phyloP scores from a whole-genome alignment of 2,797 vertebrate species.

The Atherinosoma microstoma region DNA sequence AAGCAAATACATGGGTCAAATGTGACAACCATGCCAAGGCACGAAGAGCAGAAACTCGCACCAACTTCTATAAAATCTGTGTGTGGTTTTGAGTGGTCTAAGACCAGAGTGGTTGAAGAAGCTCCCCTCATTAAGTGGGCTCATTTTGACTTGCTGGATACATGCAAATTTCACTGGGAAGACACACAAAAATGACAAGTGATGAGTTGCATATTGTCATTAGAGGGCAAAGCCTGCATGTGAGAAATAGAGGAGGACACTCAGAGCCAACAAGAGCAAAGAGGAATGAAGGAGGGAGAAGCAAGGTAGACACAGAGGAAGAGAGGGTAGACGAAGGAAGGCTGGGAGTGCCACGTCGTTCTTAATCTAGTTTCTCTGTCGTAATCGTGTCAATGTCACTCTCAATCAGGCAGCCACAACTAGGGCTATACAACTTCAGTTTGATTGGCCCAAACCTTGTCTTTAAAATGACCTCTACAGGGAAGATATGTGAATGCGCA shows the following conservation, averaged over 20 bases:
- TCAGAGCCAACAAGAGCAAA: conserved; percentile 63
- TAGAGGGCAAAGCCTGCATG: conserved; percentile 52
- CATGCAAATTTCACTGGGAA: conserved; percentile 14
- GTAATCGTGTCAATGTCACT: conserved; percentile 90
- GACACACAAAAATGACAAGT: conserved; percentile 17
- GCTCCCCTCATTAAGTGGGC: not conserved
- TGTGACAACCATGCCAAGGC: not conserved
- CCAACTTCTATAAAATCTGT: conserved; percentile 2
- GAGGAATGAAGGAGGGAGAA: conserved; percentile 59
- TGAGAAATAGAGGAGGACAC: conserved; percentile 39
- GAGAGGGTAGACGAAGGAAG: conserved; percentile 72
- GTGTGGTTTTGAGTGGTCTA: not conserved
- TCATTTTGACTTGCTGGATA: not conserved
- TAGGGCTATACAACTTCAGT: conserved; percentile 85
- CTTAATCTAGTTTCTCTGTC: conserved; percentile 87
- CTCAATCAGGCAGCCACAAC: conserved; percentile 87
- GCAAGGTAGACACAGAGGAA: conserved; percentile 60
- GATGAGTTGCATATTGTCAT: conserved; percentile 26
- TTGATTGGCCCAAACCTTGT: conserved; percentile 82
- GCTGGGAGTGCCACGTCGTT: conserved; percentile 81
- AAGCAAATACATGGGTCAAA: conserved; percentile 20
- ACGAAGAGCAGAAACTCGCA: not conserved
- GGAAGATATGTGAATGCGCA: conserved; percentile 54
- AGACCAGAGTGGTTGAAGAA: not conserved
- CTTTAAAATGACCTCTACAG: conserved; percentile 83